These are phyloP conservation scores for Triplophysa bombifrons DNA, from an alignment of 2,797 vertebrate species.

Conservation along the genomic window DNA sequence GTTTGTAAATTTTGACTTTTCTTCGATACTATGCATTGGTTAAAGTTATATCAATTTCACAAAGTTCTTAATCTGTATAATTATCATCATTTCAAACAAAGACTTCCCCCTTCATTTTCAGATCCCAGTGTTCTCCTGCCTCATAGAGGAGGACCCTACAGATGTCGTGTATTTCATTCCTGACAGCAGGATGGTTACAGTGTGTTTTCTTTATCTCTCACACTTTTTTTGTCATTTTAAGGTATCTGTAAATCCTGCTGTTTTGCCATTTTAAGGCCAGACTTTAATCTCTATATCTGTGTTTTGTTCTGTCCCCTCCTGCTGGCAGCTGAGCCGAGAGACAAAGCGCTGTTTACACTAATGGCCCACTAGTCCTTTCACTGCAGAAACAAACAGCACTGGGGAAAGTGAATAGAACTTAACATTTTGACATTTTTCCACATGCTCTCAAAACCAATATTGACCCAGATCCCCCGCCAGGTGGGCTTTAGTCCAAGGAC, in stretches of 20 bases:
- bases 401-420: constrained; percentile 78
- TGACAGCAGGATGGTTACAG: constrained; percentile 55
- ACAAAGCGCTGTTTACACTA: constrained; percentile 88
- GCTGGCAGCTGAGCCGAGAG: constrained; percentile 76
- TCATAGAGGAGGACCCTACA: constrained; percentile 45
- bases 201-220: constrained; percentile 63
- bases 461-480: constrained; percentile 80
- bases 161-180: constrained; percentile 35
- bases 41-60: background rate
- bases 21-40: background rate
- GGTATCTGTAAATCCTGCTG: constrained; percentile 64
- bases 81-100: constrained; percentile 40
- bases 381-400: constrained; percentile 80
- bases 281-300: constrained; percentile 72
- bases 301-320: constrained; percentile 76
- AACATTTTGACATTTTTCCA: constrained; percentile 84
- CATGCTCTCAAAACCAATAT: constrained; percentile 84
- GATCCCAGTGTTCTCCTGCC: constrained; percentile 10
- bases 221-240: constrained; percentile 68
- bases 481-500: constrained; percentile 78
- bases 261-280: constrained; percentile 70
- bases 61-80: constrained; percentile 12
- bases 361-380: constrained; percentile 78
- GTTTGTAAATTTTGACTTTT: background rate
- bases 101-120: constrained; percentile 22